phyloP scores from a whole-genome alignment of 1,140 invertebrate species.

The Metopolophium dirhodum region DNA sequence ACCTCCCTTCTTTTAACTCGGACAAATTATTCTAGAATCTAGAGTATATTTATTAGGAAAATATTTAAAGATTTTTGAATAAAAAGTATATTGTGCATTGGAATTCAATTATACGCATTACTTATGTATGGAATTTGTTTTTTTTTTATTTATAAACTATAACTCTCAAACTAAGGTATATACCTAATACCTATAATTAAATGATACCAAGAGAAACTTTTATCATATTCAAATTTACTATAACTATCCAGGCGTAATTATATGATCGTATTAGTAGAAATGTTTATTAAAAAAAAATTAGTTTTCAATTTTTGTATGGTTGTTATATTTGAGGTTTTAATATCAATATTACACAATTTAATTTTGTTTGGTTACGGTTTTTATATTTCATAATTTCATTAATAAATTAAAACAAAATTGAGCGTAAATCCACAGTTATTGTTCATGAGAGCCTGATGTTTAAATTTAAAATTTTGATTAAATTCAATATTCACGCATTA shows the following conservation, averaged over 20 bases:
- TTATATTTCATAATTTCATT: too few species aligned
- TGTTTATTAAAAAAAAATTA: not conserved
- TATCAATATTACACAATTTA: not conserved
- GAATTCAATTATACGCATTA: slow-evolving; percentile 25
- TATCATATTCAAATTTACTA: not conserved
- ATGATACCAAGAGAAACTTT: not conserved
- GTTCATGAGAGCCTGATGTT: too few species aligned
- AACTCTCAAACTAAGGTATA: not conserved
- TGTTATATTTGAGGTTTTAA: not conserved
- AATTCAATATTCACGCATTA: too few species aligned
- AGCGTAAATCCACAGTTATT: too few species aligned
- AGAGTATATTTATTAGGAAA: not conserved
- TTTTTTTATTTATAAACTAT: not conserved
- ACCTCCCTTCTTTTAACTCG: not conserved
- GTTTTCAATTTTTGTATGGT: not conserved
- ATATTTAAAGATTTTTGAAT: not conserved
- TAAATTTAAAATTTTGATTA: too few species aligned
- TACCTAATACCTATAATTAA: not conserved
- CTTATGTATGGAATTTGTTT: slow-evolving; percentile 10
- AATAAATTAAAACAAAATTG: too few species aligned
- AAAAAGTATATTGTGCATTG: not conserved
- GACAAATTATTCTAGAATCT: not conserved
- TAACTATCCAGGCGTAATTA: not conserved
- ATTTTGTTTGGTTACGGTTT: too few species aligned
- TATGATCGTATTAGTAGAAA: not conserved